These are phyloP conservation scores for Lithobates pipiens DNA, from an alignment of 2,797 vertebrate species.

Conservation along the genomic window DNA sequence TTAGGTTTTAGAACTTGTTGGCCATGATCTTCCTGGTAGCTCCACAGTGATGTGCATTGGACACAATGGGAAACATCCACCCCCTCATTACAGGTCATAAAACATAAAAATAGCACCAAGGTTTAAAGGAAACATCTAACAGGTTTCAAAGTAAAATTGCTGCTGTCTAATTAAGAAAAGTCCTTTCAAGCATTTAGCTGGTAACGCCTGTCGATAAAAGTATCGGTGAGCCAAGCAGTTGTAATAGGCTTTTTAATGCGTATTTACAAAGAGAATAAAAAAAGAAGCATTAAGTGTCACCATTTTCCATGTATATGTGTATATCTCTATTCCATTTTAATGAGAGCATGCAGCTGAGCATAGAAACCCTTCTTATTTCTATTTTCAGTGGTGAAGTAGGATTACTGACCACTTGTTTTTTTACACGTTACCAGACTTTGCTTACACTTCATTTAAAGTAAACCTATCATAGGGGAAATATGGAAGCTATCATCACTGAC, in stretches of 20 bases:
- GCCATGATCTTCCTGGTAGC: not conserved
- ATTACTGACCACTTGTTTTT: not conserved
- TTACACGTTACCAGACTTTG: not conserved
- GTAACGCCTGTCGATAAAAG: constrained; percentile 23
- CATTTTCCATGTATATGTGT: not conserved
- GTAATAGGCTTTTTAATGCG: not conserved
- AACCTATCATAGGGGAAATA: not conserved
- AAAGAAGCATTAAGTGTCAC: not conserved
- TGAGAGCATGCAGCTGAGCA: too few relatives aligned
- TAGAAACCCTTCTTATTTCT: not conserved
- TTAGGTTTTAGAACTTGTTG: constrained; percentile 6
- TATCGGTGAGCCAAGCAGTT: not conserved
- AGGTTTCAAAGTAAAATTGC: constrained; percentile 49
- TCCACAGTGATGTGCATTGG: constrained; percentile 7
- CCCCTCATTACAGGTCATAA: constrained; percentile 48
- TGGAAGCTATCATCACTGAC: not conserved
- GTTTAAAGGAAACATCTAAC: constrained; percentile 53
- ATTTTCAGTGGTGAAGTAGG: not conserved
- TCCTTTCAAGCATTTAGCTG: constrained; percentile 46
- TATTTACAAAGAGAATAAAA: not conserved
- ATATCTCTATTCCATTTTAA: not conserved
- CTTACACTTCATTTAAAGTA: not conserved
- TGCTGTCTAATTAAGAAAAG: constrained; percentile 46
- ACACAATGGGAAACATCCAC: not conserved
- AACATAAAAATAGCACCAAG: constrained; percentile 42